Percentiles rank a stretch among this genome's conserved stretches.
These are phyloP conservation scores for Protonemura montana DNA, from an alignment of 2,888 invertebrate species.

Conservation along the genomic window DNA sequence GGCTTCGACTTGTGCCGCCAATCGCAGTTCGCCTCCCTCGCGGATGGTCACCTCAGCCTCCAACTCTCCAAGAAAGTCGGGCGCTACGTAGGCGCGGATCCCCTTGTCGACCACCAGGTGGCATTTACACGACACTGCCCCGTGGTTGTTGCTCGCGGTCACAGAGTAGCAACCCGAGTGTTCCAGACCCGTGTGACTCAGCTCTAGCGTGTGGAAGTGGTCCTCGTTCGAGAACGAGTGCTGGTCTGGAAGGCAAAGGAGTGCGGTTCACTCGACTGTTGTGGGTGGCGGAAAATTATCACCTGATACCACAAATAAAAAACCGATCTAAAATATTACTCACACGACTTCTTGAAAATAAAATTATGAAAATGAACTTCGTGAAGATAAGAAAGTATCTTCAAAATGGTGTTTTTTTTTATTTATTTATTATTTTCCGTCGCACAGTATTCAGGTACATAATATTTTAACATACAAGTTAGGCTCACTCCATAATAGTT, in stretches of 20 bases:
- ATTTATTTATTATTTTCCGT: too few relatives aligned
- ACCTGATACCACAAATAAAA: too few relatives aligned
- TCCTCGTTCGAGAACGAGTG: slow-evolving; percentile 73
- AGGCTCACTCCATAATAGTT: too few relatives aligned
- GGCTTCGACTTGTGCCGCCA: slow-evolving; percentile 65
- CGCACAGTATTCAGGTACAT: too few relatives aligned
- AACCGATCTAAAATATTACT: too few relatives aligned
- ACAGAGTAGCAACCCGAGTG: slow-evolving; percentile 84
- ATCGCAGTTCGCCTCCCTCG: slow-evolving; percentile 68
- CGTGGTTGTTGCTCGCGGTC: slow-evolving; percentile 79
- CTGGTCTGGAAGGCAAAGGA: slow-evolving; percentile 66
- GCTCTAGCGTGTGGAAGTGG: slow-evolving; percentile 85
- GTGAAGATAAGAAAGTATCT: too few relatives aligned
- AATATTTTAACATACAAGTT: too few relatives aligned
- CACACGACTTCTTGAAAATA: too few relatives aligned
- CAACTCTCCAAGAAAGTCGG: slow-evolving; percentile 76
- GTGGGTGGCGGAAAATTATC: too few relatives aligned
- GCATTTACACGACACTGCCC: slow-evolving; percentile 82
- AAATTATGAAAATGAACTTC: too few relatives aligned
- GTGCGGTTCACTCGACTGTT: too few relatives aligned
- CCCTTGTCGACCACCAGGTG: slow-evolving; percentile 82
- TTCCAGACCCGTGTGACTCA: slow-evolving; percentile 76
- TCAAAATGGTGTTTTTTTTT: too few relatives aligned
- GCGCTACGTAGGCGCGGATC: slow-evolving; percentile 80
- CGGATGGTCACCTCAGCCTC: slow-evolving; percentile 70